Evolutionary conservation across 2,797 vertebrate genomes (phyloP), one percentile per base, ranked within the genome.

Genomic region (Ispidina picta): DNA sequence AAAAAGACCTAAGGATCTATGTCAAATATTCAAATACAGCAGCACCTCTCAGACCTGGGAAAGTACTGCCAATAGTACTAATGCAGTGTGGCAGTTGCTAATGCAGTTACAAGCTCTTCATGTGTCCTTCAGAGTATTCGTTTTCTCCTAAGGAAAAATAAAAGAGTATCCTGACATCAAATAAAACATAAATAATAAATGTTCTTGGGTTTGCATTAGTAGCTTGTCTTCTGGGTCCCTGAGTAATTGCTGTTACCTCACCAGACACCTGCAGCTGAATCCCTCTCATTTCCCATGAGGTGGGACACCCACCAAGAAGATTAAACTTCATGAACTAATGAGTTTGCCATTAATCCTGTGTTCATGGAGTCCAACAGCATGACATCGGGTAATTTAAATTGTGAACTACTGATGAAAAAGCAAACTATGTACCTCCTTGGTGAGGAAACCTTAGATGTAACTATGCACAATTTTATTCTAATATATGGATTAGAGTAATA

Each of bases 281-380:
- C 81, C 39, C 51, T 86, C 91, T 94, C 80, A 92, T 83, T 92
- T 92, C 88, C 88, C 78, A 91, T 0, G 8, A 85, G 90, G 79
- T 65, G 59, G 86, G 86, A 93, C 88, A 83, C 95, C 91, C 81
- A 94, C 82, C 88, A 91, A 71, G 91, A 92, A 95, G 92, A 95
- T 95, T 94, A 92, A 94, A 90, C 92, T 69, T 90, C 43, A 86
- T 80, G 88, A 96, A 95, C 91, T 94, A 93, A 88, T 94, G 92
- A 95, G 71, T 91, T 86, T 89, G 77, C 83, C 65, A 84, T 94
- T 93, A 96, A 93, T 95, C 84, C 79, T 6, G 5, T 62, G 74
- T 54, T 91, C 86, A 54, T 10, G 25, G 62, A 83, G 92, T 58
- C 69, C 92, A 88, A 90, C 89, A 91, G 94, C 92, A 86, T 35